A percentile compares a stretch with the other conserved stretches of the same genome.
Conservation (phyloP, 2,797 vertebrate genomes). For the Acanthurus tractus region DNA sequence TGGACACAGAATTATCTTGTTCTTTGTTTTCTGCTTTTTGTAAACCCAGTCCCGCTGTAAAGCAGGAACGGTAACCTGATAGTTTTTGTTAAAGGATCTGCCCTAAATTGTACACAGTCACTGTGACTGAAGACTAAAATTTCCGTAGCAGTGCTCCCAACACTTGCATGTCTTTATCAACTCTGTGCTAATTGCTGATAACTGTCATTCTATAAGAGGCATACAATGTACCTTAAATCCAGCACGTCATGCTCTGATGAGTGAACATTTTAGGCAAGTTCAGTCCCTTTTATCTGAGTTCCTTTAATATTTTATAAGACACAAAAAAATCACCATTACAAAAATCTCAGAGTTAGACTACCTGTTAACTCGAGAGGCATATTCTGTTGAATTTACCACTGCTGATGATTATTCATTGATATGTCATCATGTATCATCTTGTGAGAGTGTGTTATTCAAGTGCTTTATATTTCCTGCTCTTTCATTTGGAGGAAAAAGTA, state of each 20-base stretch:
- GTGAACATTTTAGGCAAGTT: not conserved
- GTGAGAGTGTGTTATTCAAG: not conserved
- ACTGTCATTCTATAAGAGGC: not conserved
- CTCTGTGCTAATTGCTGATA: not conserved
- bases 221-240: not conserved
- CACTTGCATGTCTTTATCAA: not conserved
- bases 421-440: not conserved
- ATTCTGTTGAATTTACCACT: not conserved
- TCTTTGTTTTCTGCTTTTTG: slow-evolving; percentile 10
- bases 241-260: not conserved
- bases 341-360: not conserved
- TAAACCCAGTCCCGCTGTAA: not conserved
- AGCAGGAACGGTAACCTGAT: slow-evolving; percentile 36
- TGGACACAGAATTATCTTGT: not conserved
- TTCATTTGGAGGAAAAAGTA: not conserved
- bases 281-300: not conserved
- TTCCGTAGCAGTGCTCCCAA: not conserved
- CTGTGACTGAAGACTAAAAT: not conserved
- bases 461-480: not conserved
- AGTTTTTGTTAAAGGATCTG: slow-evolving; percentile 19
- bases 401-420: not conserved
- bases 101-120: not conserved
- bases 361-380: not conserved
- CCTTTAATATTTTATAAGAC: not conserved
- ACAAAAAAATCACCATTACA: not conserved